Evolutionary conservation across 2,113 vertebrate species (phyloP).

Genomic region (Rhabdornis inornatus): DNA sequence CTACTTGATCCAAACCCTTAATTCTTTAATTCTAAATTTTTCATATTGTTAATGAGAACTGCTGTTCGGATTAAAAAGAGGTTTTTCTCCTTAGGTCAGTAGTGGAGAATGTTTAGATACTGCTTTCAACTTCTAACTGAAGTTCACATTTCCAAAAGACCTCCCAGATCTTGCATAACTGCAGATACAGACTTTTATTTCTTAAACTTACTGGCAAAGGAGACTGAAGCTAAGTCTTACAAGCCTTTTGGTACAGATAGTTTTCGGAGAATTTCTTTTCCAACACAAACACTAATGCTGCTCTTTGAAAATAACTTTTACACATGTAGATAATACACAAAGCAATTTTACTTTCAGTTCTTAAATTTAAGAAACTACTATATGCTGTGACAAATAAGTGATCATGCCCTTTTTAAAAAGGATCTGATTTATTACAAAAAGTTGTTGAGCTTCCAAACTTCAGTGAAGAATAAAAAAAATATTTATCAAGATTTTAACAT

Average conservation of each 20-base stretch:
- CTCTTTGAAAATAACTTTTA: slow-evolving; percentile 15
- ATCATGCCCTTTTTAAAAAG: background rate
- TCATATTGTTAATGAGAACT: background rate
- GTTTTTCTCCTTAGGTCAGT: background rate
- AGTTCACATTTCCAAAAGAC: background rate
- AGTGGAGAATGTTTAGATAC: background rate
- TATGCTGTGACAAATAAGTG: background rate
- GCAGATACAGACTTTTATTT: background rate
- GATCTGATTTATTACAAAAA: background rate
- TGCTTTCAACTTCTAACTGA: background rate
- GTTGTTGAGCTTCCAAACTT: background rate
- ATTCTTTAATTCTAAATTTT: background rate
- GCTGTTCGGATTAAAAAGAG: background rate
- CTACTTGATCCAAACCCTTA: background rate
- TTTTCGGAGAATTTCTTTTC: background rate
- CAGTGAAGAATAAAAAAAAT: background rate
- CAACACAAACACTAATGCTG: background rate
- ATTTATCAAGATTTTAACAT: background rate
- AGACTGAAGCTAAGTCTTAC: background rate
- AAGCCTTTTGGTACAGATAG: background rate
- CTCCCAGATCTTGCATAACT: background rate
- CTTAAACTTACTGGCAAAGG: background rate
- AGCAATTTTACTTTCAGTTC: background rate
- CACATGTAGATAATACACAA: background rate
- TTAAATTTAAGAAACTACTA: background rate